phyloP scores from a whole-genome alignment of 2,797 vertebrate genomes.

The Hippopotamyrus pictus region DNA sequence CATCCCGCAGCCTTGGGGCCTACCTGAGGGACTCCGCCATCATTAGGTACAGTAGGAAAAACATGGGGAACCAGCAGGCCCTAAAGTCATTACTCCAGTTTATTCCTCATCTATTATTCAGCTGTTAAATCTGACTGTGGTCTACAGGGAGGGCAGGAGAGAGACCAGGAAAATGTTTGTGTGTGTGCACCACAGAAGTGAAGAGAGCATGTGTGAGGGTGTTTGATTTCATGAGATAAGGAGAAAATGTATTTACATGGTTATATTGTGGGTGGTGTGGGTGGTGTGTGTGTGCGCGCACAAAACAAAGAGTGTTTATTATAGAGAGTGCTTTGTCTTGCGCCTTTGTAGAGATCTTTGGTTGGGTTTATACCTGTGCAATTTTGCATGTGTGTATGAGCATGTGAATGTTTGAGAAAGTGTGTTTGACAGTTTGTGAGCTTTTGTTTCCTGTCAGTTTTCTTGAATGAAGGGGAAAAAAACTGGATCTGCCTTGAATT shows the following conservation, averaged over 20 bases:
- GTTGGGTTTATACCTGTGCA: background rate
- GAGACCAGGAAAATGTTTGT: background rate
- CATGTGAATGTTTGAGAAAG: background rate
- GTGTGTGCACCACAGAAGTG: background rate
- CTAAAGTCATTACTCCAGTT: constrained; percentile 43
- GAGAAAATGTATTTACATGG: background rate
- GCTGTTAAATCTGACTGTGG: constrained; percentile 29
- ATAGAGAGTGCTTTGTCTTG: background rate
- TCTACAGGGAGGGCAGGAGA: background rate
- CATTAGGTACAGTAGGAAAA: constrained; percentile 46
- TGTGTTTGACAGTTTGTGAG: background rate
- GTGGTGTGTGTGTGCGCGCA: background rate
- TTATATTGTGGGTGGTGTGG: constrained; percentile 8
- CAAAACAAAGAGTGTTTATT: background rate
- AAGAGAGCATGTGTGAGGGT: background rate
- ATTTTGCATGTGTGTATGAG: background rate
- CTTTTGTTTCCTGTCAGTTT: background rate
- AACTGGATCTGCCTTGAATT: background rate
- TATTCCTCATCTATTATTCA: constrained; percentile 54
- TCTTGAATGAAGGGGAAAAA: background rate
- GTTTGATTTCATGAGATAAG: background rate
- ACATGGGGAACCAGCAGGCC: constrained; percentile 37
- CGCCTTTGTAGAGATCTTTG: background rate
- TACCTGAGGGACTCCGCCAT: constrained; percentile 19
- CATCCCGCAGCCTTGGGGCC: background rate